These are phyloP conservation scores for Drosophila pseudotalamancana DNA, from an alignment of 2,888 invertebrate genomes.

Conservation along the genomic window DNA sequence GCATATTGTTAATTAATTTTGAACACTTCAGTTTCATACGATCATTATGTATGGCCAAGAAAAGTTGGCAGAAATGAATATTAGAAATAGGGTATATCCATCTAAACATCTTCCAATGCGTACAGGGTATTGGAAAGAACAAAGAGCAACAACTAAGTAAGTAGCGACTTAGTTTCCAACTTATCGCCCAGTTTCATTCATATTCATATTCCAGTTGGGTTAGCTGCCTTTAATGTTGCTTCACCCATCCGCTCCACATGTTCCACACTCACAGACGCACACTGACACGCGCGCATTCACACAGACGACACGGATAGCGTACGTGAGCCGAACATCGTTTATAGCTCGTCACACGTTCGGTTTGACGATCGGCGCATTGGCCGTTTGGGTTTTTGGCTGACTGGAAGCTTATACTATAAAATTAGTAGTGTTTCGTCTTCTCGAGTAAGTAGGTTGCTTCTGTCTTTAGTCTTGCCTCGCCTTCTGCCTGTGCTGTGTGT, in stretches of 20 bases:
- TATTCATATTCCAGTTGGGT: slow-evolving; percentile 54
- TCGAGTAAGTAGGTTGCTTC: slow-evolving; percentile 83
- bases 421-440: slow-evolving; percentile 84
- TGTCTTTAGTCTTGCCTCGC: slow-evolving; percentile 49
- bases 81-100: too few relatives aligned
- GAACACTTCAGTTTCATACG: too few relatives aligned
- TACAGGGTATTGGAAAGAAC: slow-evolving; percentile 9
- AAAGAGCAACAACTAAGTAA: slow-evolving; percentile 27
- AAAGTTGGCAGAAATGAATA: too few relatives aligned
- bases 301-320: slow-evolving; percentile 62
- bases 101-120: neutral
- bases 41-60: too few relatives aligned
- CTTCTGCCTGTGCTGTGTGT: slow-evolving; percentile 37
- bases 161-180: slow-evolving; percentile 44
- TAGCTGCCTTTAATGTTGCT: slow-evolving; percentile 58
- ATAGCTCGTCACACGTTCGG: slow-evolving; percentile 25
- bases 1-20: too few relatives aligned
- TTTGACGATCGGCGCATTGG: slow-evolving; percentile 26
- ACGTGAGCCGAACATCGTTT: slow-evolving; percentile 47
- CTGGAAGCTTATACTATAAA: slow-evolving; percentile 82
- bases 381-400: slow-evolving; percentile 68
- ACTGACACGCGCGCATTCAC: slow-evolving; percentile 34
- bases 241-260: slow-evolving; percentile 64
- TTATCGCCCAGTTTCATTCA: slow-evolving; percentile 71
- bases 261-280: slow-evolving; percentile 13